Evolutionary conservation across 2,797 vertebrate species (phyloP).

Genomic region (Mareca strepera): DNA sequence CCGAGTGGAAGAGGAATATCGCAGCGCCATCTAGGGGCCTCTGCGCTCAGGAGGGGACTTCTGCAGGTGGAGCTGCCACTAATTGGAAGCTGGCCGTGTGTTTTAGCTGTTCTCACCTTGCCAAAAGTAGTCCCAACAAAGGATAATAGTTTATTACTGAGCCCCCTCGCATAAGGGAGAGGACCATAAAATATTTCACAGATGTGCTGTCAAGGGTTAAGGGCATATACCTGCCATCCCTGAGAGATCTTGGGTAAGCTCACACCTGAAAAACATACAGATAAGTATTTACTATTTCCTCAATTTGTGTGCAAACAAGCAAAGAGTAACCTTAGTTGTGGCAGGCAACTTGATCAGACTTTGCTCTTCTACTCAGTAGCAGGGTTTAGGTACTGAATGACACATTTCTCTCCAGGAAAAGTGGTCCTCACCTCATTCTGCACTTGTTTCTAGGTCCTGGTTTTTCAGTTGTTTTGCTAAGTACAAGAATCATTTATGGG

Average conservation of each 20-base stretch:
- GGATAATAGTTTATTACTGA: not conserved
- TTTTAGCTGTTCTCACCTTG: not conserved
- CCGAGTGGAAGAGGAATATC: not conserved
- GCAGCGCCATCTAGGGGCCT: slow-evolving; percentile 14
- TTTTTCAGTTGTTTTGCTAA: not conserved
- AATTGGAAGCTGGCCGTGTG: not conserved
- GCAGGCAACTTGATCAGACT: not conserved
- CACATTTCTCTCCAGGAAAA: not conserved
- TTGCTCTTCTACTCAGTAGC: not conserved
- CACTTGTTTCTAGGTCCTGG: not conserved
- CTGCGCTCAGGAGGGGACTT: not conserved
- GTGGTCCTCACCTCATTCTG: not conserved
- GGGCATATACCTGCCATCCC: accelerated
- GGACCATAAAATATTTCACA: not conserved
- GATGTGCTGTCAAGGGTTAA: accelerated
- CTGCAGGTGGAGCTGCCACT: accelerated
- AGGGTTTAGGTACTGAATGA: not conserved
- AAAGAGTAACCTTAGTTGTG: not conserved
- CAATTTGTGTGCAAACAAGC: not conserved
- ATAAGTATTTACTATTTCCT: not conserved
- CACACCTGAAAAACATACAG: not conserved
- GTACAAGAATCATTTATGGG: not conserved
- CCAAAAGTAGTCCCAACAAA: not conserved
- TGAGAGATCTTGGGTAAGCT: not conserved
- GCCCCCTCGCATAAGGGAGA: not conserved